Conservation (phyloP, 2,113 vertebrate genomes). For the Mus pahari region DNA sequence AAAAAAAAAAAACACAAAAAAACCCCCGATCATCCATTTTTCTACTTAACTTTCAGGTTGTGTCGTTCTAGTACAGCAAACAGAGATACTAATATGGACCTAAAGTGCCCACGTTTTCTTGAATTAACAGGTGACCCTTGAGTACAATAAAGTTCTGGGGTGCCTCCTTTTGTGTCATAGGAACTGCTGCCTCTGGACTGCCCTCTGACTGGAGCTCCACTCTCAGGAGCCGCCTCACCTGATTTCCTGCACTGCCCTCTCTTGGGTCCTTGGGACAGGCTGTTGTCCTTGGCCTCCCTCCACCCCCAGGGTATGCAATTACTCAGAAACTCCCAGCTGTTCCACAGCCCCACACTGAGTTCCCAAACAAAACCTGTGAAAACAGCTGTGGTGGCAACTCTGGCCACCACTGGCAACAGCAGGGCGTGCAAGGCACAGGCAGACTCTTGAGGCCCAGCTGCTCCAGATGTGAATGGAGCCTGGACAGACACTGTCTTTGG, state of each 20-base stretch:
- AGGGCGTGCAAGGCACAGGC: not conserved
- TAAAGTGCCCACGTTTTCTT: not conserved
- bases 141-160: not conserved
- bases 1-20: too few relatives aligned
- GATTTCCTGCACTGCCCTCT: slow-evolving; percentile 60
- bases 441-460: not conserved
- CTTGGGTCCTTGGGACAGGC: slow-evolving; percentile 46
- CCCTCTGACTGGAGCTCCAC: not conserved
- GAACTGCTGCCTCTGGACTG: not conserved
- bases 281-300: slow-evolving; percentile 77
- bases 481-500: slow-evolving; percentile 46
- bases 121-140: not conserved
- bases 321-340: slow-evolving; percentile 81
- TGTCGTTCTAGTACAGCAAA: not conserved
- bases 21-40: slow-evolving; percentile 30
- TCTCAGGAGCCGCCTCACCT: slow-evolving; percentile 59
- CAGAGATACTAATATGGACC: not conserved
- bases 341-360: slow-evolving; percentile 77
- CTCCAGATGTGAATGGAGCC: slow-evolving; percentile 28
- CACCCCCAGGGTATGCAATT: slow-evolving; percentile 68
- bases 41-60: slow-evolving; percentile 15
- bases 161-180: not conserved
- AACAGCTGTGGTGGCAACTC: slow-evolving; percentile 77
- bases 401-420: slow-evolving; percentile 58
- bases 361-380: slow-evolving; percentile 83